Evolutionary conservation across 2,888 invertebrate species (phyloP).

Genomic region (Acleris cristana): DNA sequence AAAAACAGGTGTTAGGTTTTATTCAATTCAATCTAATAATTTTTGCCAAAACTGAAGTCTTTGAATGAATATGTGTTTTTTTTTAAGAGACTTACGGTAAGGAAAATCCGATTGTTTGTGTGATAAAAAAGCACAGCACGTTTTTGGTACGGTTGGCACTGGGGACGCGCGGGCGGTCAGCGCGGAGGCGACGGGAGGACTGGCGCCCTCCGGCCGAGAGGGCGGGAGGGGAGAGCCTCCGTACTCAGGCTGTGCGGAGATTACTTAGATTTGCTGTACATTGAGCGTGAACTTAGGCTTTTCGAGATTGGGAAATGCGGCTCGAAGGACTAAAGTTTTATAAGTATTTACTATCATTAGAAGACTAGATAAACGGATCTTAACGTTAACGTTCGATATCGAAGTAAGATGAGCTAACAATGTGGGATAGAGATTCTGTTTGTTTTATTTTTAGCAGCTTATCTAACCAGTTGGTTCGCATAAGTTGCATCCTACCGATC

Average conservation of each 20-base stretch:
- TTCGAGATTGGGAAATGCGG: background rate
- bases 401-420: too few relatives aligned
- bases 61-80: slow-evolving; percentile 40
- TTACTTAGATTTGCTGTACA: slow-evolving; percentile 61
- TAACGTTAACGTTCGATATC: too few relatives aligned
- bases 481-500: too few relatives aligned
- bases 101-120: slow-evolving; percentile 68
- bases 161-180: slow-evolving; percentile 51
- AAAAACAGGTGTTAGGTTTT: slow-evolving; percentile 34
- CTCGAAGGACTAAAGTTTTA: slow-evolving; percentile 1
- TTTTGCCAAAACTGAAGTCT: background rate
- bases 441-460: too few relatives aligned
- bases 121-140: slow-evolving; percentile 67
- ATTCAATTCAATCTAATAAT: slow-evolving; percentile 21
- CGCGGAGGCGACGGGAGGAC: slow-evolving; percentile 66
- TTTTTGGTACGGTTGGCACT: slow-evolving; percentile 59
- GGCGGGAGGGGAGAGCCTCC: slow-evolving; percentile 69
- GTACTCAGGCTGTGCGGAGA: slow-evolving; percentile 48
- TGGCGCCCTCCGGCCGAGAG: slow-evolving; percentile 64
- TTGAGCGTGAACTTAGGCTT: slow-evolving; percentile 45
- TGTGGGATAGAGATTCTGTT: too few relatives aligned
- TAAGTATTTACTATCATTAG: background rate
- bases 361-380: too few relatives aligned
- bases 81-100: slow-evolving; percentile 63
- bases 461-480: too few relatives aligned